Evolutionary conservation across 1,140 invertebrate species (phyloP).

Genomic region (Bombus sibiricus): DNA sequence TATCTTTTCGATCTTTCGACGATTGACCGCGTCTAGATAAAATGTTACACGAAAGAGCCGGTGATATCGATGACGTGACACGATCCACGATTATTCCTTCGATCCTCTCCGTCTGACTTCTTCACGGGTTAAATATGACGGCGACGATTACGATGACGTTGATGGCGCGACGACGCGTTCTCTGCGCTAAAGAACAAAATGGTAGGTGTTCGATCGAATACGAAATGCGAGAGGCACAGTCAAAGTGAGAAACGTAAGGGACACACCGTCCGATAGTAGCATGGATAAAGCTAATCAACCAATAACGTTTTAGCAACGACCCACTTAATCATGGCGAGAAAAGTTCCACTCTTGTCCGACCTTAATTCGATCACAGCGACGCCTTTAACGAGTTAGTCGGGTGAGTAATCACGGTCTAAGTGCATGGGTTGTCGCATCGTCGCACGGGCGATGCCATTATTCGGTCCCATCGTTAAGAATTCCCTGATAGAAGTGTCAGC

Average conservation of each 20-base stretch:
- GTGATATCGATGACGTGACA: too few relatives aligned
- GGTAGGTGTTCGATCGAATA: conserved; percentile 38
- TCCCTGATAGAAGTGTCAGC: not conserved
- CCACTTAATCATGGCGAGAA: conserved; percentile 63
- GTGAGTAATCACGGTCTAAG: conserved; percentile 47
- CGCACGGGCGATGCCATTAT: not conserved
- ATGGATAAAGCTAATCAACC: conserved; percentile 56
- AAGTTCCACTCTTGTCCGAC: conserved; percentile 52
- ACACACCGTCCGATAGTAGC: not conserved
- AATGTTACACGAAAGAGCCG: not conserved
- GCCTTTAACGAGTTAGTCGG: conserved; percentile 50
- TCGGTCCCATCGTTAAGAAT: not conserved
- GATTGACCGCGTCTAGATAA: not conserved
- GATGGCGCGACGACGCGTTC: too few relatives aligned
- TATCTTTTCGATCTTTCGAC: not conserved
- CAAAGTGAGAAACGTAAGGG: conserved; percentile 29
- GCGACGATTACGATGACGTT: too few relatives aligned
- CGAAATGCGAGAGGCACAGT: not conserved
- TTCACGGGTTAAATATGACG: too few relatives aligned
- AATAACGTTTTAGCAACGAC: conserved; percentile 49
- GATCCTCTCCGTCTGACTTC: not conserved
- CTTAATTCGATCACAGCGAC: conserved; percentile 62
- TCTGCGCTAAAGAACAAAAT: conserved; percentile 33
- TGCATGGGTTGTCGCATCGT: not conserved
- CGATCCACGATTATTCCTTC: not conserved